Evolutionary conservation across 2,113 vertebrate genomes (phyloP), one percentile per base, ranked within the genome.

Genomic region (Stegostoma tigrinum): DNA sequence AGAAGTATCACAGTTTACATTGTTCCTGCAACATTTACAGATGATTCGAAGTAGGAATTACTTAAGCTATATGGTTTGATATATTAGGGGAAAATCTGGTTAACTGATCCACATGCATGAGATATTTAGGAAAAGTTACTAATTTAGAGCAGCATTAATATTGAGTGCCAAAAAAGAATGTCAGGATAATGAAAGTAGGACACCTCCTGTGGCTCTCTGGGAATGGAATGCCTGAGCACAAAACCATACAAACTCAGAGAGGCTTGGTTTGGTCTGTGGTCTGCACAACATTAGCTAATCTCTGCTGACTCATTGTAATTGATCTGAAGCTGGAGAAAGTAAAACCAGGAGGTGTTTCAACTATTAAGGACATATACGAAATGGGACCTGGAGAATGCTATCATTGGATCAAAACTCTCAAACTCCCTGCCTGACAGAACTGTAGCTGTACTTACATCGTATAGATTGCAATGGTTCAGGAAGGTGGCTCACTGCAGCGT

Each of bases 281-380:
- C 87, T 90, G 87, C 48, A 30, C 52, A 61, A 34, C 55, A 52
- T 89, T 61, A 89, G 48, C 27, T 89, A 89, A 55, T 89, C 86
- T 55, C 27, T 23, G 48, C 27, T 66, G 55, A 91, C 89, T 91
- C 89, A 91, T 91, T 91, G 38, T 66, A n/a, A 91, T 66, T 91
- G 55, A 38, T 66, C 12, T 66, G 1, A 66, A 66, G 61, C n/a
- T 66, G 4, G 87, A 55, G 52, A 90, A 91, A 64, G 3, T 64
- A n/a, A 91, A 91, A 64, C 64, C 10, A 64, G 52, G 55, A 91
- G n/a, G 34, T 19, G 55, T 91, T 91, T 91, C 30, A 21, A 19
- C 55, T n/a, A 61, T 55, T 55, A 30, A 55, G 86, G 55, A 55
- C 48, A 15, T 19, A 45, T 23, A n/a, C n/a, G 3, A 64, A 64